Evolutionary conservation across 2,113 vertebrate genomes (phyloP).

Genomic region (Hippocampus abdominalis): DNA sequence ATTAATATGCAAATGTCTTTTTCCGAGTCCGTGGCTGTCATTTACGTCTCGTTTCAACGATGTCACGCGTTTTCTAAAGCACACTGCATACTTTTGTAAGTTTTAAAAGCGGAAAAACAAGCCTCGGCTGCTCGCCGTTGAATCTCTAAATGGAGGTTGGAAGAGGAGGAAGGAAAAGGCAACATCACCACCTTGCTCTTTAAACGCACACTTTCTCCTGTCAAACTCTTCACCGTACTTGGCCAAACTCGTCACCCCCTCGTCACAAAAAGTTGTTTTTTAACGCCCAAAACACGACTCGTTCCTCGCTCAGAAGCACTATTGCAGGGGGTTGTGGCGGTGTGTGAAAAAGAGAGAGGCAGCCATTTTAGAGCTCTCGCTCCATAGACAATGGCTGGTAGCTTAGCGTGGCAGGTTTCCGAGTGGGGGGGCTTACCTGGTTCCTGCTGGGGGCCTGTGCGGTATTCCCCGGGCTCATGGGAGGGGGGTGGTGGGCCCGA

Average conservation of each 20-base stretch:
- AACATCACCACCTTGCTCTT: slow-evolving; percentile 33
- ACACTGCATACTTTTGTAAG: neutral
- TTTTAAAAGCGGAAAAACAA: neutral
- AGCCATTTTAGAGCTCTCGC: slow-evolving; percentile 92
- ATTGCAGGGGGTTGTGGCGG: slow-evolving; percentile 55
- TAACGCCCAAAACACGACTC: neutral
- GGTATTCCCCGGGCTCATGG: slow-evolving; percentile 90
- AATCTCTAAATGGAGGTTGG: slow-evolving; percentile 24
- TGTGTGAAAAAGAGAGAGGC: slow-evolving; percentile 77
- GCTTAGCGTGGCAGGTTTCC: slow-evolving; percentile 31
- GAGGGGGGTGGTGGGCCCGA: slow-evolving; percentile 87
- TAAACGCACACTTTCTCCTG: slow-evolving; percentile 43
- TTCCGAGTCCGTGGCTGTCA: slow-evolving; percentile 30
- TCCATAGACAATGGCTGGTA: slow-evolving; percentile 87
- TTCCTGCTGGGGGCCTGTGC: slow-evolving; percentile 82
- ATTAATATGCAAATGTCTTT: slow-evolving; percentile 65
- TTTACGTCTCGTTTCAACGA: slow-evolving; percentile 50
- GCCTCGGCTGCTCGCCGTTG: neutral
- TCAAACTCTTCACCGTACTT: slow-evolving; percentile 59
- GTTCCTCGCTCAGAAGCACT: slow-evolving; percentile 35
- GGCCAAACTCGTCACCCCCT: slow-evolving; percentile 53
- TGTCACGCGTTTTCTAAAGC: slow-evolving; percentile 31
- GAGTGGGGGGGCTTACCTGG: slow-evolving; percentile 78
- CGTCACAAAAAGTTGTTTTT: slow-evolving; percentile 31
- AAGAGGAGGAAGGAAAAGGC: slow-evolving; percentile 5